phyloP scores from a whole-genome alignment of 2,113 vertebrate genomes.

The Blennius ocellaris region DNA sequence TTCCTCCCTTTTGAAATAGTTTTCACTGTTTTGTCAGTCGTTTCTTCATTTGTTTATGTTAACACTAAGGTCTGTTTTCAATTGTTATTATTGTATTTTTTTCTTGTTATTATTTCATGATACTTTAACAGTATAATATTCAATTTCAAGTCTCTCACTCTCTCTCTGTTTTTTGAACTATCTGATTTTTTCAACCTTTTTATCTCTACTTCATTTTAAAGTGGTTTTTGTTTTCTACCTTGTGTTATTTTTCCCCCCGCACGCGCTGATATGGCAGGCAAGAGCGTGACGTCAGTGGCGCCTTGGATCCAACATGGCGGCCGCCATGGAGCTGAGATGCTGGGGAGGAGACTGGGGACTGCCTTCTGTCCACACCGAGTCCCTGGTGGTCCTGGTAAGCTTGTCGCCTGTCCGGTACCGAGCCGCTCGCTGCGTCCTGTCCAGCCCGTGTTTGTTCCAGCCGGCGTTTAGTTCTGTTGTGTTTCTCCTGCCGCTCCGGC shows the following conservation, averaged over 20 bases:
- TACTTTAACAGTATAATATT: no score
- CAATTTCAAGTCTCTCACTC: no score
- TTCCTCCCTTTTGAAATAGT: no score
- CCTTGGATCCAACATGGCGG: constrained; percentile 86
- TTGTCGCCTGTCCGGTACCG: background rate
- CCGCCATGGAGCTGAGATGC: constrained; percentile 92
- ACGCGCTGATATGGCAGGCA: background rate
- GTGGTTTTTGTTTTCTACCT: background rate
- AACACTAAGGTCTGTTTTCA: no score
- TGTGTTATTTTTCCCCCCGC: background rate
- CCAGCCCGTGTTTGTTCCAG: background rate
- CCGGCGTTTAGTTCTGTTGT: background rate
- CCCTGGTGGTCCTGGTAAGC: constrained; percentile 92
- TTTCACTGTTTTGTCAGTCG: no score
- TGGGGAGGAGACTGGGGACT: constrained; percentile 96
- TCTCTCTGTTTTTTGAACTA: no score
- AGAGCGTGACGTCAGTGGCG: constrained; percentile 60
- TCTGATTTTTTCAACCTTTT: background rate
- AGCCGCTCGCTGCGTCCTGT: background rate
- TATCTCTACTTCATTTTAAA: background rate
- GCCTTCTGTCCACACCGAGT: constrained; percentile 93
- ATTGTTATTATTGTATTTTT: no score
- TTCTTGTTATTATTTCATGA: no score
- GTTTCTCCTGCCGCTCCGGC: background rate
- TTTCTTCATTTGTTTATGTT: no score